Evolutionary conservation across 1,140 invertebrate species (phyloP).

Genomic region (Drosophila neocordata): DNA sequence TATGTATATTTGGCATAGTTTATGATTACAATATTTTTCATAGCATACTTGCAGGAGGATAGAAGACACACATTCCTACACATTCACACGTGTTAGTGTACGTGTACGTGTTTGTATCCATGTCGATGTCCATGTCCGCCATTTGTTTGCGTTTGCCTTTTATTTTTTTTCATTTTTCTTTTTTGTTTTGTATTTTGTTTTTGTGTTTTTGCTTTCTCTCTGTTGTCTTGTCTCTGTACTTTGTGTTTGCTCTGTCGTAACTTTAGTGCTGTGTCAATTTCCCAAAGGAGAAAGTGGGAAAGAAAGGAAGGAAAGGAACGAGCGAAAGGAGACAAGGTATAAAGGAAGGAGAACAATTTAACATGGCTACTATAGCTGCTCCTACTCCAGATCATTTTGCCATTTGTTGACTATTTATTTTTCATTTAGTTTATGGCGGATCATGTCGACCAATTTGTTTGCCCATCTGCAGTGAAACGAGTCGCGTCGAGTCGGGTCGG

Average conservation of each 20-base stretch:
- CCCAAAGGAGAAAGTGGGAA: constrained; percentile 16
- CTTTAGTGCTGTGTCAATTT: constrained; percentile 58
- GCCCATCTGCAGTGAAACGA: constrained; percentile 21
- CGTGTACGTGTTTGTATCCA: constrained; percentile 23
- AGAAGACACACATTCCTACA: constrained; percentile 17
- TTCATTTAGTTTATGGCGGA: constrained; percentile 76
- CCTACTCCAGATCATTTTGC: neutral
- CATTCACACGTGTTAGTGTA: constrained; percentile 17
- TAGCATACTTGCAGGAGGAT: constrained; percentile 51
- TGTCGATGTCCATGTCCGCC: constrained; percentile 26
- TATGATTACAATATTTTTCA: constrained; percentile 71
- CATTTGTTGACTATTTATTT: constrained; percentile 64
- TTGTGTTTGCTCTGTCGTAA: constrained; percentile 48
- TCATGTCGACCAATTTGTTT: constrained; percentile 56
- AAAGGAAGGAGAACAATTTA: constrained; percentile 1
- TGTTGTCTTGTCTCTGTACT: neutral
- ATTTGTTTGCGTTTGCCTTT: constrained; percentile 52
- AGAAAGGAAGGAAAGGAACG: neutral
- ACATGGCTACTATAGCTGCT: constrained; percentile 34
- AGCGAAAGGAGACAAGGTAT: neutral
- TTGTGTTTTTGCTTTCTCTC: constrained; percentile 18
- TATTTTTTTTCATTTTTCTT: constrained; percentile 31
- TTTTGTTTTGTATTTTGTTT: constrained; percentile 31
- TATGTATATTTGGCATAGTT: constrained; percentile 40
- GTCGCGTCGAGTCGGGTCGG: too few species aligned